Evolutionary conservation across 2,113 vertebrate species (phyloP).

Genomic region (Leptobrachium ailaonicum): DNA sequence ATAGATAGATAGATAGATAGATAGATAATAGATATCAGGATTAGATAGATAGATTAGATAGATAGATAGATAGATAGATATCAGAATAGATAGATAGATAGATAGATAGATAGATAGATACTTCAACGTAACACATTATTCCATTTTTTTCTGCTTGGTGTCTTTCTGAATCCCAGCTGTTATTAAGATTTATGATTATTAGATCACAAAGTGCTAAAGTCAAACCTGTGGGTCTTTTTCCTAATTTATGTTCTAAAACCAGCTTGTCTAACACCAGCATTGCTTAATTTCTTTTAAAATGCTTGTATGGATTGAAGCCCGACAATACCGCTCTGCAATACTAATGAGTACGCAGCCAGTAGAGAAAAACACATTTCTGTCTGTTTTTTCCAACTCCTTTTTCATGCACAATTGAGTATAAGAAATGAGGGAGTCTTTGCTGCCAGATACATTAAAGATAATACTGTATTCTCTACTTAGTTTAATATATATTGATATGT

Average conservation of each 20-base stretch:
- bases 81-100: no score
- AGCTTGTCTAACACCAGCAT: background rate
- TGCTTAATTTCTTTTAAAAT: background rate
- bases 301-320: background rate
- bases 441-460: constrained; percentile 21
- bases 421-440: constrained; percentile 20
- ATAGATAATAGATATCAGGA: no score
- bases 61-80: no score
- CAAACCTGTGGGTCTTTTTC: no score
- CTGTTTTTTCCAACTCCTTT: constrained; percentile 36
- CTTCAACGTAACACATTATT: no score
- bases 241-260: background rate
- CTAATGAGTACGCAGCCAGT: constrained; percentile 20
- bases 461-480: constrained; percentile 14
- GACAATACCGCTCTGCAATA: background rate
- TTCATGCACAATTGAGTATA: constrained; percentile 40
- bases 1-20: no score
- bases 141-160: no score
- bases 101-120: no score
- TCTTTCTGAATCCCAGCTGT: no score
- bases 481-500: constrained; percentile 36
- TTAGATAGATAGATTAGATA: no score
- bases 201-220: no score
- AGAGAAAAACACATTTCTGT: constrained; percentile 22
- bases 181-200: no score